Base-by-base conservation (phyloP, 2,888 invertebrate genomes). In the Aspidiotus rigidus region DNA sequence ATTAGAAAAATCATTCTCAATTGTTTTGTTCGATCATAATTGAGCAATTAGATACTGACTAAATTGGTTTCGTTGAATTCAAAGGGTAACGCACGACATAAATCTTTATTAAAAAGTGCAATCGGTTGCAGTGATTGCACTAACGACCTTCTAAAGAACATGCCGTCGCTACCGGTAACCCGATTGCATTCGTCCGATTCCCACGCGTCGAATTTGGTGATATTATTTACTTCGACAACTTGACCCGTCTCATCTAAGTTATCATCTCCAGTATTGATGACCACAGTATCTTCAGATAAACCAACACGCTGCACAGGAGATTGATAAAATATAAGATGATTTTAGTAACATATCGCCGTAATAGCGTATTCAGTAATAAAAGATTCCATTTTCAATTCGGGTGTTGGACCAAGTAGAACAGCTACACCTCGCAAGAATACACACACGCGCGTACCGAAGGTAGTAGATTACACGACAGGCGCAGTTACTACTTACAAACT, bases 101-200 rank as follows among this genome's bases (percentile, higher is more conserved):
- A 77, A 44, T 89, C 87, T n/a, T 85, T 84, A 11, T 84, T 82
- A 76, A 86, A 88, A 0, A 88, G 80, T 67, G 83, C 75, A 0
- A 90, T 75, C 0, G 81, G 80, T 16, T 71, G 72, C 17, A 69
- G 69, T 10, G 70, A 63, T 1, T 80, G 77, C 64, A 85, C 84
- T 0, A 72, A 74, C 9, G 81, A 78, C 55, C 74, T 71, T 0
- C 90, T 86, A 76, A 88, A 90, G 72, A 88, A 83, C 0, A 84
- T 80, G 0, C 90, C 90, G 73, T 90, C 89, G 0, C 86, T 85
- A 0, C 86, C 87, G 72, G 84, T 82, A 55, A 88, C 81, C 71
- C 83, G 81, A 76, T 91, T 89, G 75, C 90, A 91, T 16, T 84
- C 83, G 0, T 83, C 80, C 7, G 85, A 85, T 0, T 81, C 80